These are phyloP conservation scores for Numenius phaeopus DNA, from an alignment of 2,797 vertebrate species.

Conservation along the genomic window DNA sequence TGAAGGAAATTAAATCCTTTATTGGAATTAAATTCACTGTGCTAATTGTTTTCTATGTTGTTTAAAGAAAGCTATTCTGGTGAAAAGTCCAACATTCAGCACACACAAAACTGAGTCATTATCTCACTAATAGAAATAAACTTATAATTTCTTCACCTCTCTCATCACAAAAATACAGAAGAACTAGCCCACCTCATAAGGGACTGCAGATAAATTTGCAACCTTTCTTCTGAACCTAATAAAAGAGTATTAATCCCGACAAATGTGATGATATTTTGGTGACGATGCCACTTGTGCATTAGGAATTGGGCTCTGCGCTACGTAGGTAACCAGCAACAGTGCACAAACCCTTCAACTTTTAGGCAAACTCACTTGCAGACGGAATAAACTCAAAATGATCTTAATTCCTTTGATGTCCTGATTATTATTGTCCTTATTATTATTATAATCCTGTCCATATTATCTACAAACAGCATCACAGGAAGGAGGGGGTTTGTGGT, in stretches of 20 bases:
- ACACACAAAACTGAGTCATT: neutral
- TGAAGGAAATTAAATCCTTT: neutral
- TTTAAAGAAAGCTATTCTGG: neutral
- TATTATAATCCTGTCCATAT: too few relatives aligned
- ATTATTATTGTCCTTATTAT: too few relatives aligned
- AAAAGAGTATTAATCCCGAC: neutral
- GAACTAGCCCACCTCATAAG: neutral
- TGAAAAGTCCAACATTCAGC: neutral
- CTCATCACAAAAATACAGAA: neutral
- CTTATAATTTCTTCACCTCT: neutral
- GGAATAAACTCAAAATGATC: neutral
- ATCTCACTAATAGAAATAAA: neutral
- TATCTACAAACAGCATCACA: neutral
- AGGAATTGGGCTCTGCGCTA: neutral
- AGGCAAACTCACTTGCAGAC: neutral
- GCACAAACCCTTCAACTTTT: neutral
- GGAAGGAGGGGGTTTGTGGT: neutral
- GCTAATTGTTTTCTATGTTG: neutral
- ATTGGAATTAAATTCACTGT: neutral
- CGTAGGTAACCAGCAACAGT: neutral
- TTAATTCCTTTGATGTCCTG: neutral
- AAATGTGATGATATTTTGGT: neutral
- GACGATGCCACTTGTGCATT: neutral
- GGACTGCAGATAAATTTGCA: neutral
- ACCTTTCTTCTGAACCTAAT: neutral